Evolutionary conservation across 2,797 vertebrate genomes (phyloP), one percentile per base, ranked within the genome.

Genomic region (Garrulus glandarius): DNA sequence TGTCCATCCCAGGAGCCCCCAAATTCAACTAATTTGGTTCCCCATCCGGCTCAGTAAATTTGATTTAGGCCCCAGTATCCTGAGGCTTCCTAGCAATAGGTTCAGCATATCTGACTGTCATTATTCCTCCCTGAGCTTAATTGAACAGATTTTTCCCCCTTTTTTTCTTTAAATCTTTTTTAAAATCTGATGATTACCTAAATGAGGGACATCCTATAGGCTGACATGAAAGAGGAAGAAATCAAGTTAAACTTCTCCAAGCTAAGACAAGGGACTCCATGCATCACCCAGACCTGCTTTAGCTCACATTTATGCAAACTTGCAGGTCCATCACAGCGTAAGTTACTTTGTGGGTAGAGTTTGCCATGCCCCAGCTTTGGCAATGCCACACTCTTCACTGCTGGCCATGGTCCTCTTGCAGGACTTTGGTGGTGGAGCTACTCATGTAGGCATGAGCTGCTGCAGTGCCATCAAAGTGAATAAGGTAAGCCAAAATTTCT

Each of bases 321-420:
- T 36, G n/a, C 29, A 49, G 34, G 26, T 75, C 13, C 0, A 0
- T 55, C 5, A 11, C 34, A 13, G 27, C 5, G 0, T 15, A 36
- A 7, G 43, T 88, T 70, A 64, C 18, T 39, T 19, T 2, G 1
- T 32, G n/a, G 34, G 21, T 49, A 49, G 53, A 39, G 21, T 44
- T 85, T 76, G 71, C 37, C 13, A 3, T 6, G 4, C 9, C 22
- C 20, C 4, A 18, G 49, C 19, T 82, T 63, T 1, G 6, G 37
- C 37, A 43, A 0, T 23, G 32, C 71, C 2, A 0, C 4, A 3
- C 0, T 2, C 34, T 19, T 41, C 0, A 0, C 8, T 75, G 30
- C 43, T 67, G 36, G 43, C 52, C 4, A 0, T 9, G 43, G 27
- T 15, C 55, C 2, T 56, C 29, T 52, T 44, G 50, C 27, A 60